These are phyloP conservation scores for Lasioglossum vierecki DNA, from an alignment of 2,888 invertebrate species.

Conservation along the genomic window DNA sequence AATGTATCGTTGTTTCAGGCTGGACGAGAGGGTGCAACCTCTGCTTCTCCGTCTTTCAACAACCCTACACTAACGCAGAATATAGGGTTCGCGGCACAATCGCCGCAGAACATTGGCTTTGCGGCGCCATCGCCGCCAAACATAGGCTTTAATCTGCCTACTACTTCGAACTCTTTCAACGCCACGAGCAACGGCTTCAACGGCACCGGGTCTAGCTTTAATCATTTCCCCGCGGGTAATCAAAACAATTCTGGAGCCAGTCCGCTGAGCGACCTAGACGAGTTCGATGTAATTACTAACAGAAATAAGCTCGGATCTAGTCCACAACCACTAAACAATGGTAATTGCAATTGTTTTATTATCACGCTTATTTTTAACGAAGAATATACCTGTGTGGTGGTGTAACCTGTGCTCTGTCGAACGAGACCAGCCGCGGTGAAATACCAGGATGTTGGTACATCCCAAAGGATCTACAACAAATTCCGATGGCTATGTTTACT, in stretches of 20 bases:
- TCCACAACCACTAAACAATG: constrained; percentile 80
- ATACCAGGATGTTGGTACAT: neutral
- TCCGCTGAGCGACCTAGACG: constrained; percentile 91
- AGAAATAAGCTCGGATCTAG: constrained; percentile 85
- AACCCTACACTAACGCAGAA: constrained; percentile 76
- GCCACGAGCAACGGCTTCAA: constrained; percentile 80
- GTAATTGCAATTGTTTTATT: constrained; percentile 65
- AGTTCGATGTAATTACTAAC: constrained; percentile 94
- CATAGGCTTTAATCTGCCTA: constrained; percentile 79
- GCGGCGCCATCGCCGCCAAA: constrained; percentile 77
- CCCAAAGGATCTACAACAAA: too few species aligned
- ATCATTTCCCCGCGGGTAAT: constrained; percentile 75
- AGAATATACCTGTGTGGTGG: neutral
- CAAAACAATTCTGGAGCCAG: constrained; percentile 74
- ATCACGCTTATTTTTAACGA: neutral
- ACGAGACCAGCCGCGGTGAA: neutral
- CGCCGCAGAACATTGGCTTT: constrained; percentile 78
- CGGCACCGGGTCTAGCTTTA: constrained; percentile 76
- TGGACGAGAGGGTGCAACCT: constrained; percentile 68
- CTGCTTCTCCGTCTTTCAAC: constrained; percentile 75
- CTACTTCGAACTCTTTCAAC: constrained; percentile 72
- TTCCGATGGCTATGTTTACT: neutral
- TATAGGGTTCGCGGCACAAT: constrained; percentile 76
- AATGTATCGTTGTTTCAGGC: constrained; percentile 38
- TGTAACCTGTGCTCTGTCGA: neutral